Percentiles rank a stretch among this genome's conserved stretches.
Conservation (phyloP, 2,113 vertebrate genomes). For the Rousettus leschenaultii region DNA sequence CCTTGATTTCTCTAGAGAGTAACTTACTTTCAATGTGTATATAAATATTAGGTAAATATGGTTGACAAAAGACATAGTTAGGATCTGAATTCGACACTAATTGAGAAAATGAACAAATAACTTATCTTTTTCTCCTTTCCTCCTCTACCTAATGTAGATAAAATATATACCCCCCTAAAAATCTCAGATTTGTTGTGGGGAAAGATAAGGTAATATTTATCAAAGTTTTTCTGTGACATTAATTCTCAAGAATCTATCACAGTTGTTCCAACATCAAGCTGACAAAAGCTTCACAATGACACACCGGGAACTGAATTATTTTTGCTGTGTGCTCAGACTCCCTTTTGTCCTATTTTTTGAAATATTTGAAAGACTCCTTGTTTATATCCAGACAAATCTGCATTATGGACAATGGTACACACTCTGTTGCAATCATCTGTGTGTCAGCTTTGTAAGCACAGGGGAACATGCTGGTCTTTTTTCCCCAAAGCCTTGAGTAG, state of each 20-base stretch:
- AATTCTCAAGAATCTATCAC: neutral
- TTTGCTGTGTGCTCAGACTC: neutral
- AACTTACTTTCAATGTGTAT: neutral
- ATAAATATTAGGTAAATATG: neutral
- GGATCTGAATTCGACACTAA: neutral
- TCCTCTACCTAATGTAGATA: neutral
- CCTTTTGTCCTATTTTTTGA: neutral
- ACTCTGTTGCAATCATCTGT: neutral
- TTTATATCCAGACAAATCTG: neutral
- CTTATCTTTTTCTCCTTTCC: neutral
- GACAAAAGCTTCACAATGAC: neutral
- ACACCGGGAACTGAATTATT: neutral
- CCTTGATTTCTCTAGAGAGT: neutral
- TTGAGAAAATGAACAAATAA: neutral
- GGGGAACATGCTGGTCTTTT: neutral
- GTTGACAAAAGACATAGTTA: neutral
- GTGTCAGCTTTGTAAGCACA: neutral
- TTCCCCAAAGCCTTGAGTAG: neutral
- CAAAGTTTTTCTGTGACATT: neutral
- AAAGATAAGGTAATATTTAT: neutral
- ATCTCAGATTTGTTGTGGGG: neutral
- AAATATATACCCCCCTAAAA: neutral
- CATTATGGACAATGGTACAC: neutral
- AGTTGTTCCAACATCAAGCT: neutral
- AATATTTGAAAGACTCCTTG: neutral